Base-by-base conservation (phyloP, 2,888 invertebrate genomes). In the Lottia gigantea region DNA sequence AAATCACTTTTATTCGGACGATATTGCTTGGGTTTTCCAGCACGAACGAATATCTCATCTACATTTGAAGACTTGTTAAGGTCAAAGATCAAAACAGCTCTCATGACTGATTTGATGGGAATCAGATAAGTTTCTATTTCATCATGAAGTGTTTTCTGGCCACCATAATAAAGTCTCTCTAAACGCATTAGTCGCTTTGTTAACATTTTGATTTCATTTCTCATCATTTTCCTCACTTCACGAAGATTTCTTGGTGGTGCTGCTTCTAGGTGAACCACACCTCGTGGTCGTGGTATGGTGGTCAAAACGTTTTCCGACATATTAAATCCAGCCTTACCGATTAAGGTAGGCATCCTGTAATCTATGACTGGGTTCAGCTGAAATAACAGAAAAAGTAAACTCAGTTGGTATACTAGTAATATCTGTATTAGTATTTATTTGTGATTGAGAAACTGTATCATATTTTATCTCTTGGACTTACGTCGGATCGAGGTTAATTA, bases 91-190 rank as follows among this genome's bases (percentile, higher is more conserved):
- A 75, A 77, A 16, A 82, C 74, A 69, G 77, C 76, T 19, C 78
- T 78, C 74, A 85, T 78, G 45, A 84, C 77, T 23, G 75, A 74
- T 69, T 82, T 82, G 15, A 84, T 71, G 1, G 81, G 75, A 16
- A 71, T 72, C 15, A 78, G 71, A 72, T 79, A 81, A 66, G 80
- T 79, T 46, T 79, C 76, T 26, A 70, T 75, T 61, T 85, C 83
- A 31, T 80, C 75, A 19, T 78, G 73, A 1, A 81, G 61, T n/a
- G 78, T 76, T 66, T 75, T 80, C 8, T 78, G 78, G 0, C 79
- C 76, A 7, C 85, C 83, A 71, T 85, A 85, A 64, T 83, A 86
- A 8, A 80, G 71, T 15, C 82, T 68, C 66, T 85, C 85, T n/a
- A 86, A 70, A 15, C 80, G 70, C 4, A 76, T 71, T 14, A 84